Evolutionary conservation across 1,140 invertebrate species (phyloP).

Genomic region (Danaus plexippus): DNA sequence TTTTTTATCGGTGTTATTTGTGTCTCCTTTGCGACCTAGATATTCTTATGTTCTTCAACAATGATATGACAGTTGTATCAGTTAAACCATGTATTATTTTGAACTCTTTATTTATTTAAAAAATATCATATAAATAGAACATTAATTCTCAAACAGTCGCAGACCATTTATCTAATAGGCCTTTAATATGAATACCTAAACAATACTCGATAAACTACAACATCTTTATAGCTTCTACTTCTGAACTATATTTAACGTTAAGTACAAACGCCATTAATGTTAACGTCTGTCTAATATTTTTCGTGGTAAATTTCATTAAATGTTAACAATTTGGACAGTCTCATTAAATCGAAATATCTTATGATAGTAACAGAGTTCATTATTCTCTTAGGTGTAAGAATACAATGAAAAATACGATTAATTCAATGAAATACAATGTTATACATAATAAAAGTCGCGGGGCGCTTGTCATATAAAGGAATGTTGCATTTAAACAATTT

Average conservation of each 20-base stretch:
- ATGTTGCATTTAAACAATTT: constrained; percentile 27
- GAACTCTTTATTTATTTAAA: constrained; percentile 61
- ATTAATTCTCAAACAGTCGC: constrained; percentile 53
- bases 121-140: constrained; percentile 65
- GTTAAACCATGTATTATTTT: background rate
- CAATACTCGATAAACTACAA: constrained; percentile 33
- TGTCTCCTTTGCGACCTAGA: too few species aligned
- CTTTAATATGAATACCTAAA: constrained; percentile 42
- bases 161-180: constrained; percentile 30
- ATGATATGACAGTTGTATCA: too few species aligned
- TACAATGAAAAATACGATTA: constrained; percentile 16
- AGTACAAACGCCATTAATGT: constrained; percentile 13
- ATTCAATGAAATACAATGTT: constrained; percentile 18
- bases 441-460: constrained; percentile 26
- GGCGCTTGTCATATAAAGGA: constrained; percentile 26
- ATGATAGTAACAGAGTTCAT: constrained; percentile 17
- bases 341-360: constrained; percentile 34
- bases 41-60: too few species aligned
- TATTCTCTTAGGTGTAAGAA: constrained; percentile 16
- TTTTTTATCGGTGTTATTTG: too few species aligned
- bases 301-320: constrained; percentile 20
- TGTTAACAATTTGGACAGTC: constrained; percentile 33
- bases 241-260: constrained; percentile 8
- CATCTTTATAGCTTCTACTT: too few species aligned
- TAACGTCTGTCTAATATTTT: constrained; percentile 12